Evolutionary conservation across 2,113 vertebrate species (phyloP).

Genomic region (Equus przewalskii): DNA sequence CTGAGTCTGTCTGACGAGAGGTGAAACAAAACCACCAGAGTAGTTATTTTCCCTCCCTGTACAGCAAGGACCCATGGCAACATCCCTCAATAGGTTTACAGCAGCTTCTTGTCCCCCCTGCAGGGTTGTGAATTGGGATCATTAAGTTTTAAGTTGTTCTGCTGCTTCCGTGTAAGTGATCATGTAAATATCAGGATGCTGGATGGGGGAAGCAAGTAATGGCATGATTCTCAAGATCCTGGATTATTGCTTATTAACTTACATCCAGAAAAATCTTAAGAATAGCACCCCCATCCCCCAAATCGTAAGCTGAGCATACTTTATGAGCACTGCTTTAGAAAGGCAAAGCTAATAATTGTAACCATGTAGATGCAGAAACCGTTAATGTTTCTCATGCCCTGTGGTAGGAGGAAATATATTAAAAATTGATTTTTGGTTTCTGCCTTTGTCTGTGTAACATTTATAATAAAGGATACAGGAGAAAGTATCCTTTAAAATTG

Average conservation of each 20-base stretch:
- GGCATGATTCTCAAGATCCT: slow-evolving; percentile 78
- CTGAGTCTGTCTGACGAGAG: neutral
- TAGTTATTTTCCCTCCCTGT: slow-evolving; percentile 38
- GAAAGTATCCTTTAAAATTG: slow-evolving; percentile 88
- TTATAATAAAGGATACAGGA: slow-evolving; percentile 88
- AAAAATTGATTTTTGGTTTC: slow-evolving; percentile 91
- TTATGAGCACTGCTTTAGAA: slow-evolving; percentile 74
- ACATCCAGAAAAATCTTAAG: slow-evolving; percentile 79
- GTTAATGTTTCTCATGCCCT: slow-evolving; percentile 88
- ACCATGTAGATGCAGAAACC: slow-evolving; percentile 85
- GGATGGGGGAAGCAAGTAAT: slow-evolving; percentile 79
- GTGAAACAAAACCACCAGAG: neutral
- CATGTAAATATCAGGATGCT: slow-evolving; percentile 82
- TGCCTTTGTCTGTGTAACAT: slow-evolving; percentile 89
- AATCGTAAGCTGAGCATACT: slow-evolving; percentile 65
- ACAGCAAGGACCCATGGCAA: slow-evolving; percentile 7
- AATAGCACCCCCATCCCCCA: slow-evolving; percentile 49
- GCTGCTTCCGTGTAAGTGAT: slow-evolving; percentile 76
- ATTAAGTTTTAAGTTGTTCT: slow-evolving; percentile 85
- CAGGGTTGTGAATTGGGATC: slow-evolving; percentile 81
- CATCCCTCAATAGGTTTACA: slow-evolving; percentile 72
- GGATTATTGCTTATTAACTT: slow-evolving; percentile 85
- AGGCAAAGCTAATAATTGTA: slow-evolving; percentile 82
- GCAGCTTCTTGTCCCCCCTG: slow-evolving; percentile 72
- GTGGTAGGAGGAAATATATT: slow-evolving; percentile 92